phyloP scores from a whole-genome alignment of 2,113 vertebrate species.

The Emberiza fucata region DNA sequence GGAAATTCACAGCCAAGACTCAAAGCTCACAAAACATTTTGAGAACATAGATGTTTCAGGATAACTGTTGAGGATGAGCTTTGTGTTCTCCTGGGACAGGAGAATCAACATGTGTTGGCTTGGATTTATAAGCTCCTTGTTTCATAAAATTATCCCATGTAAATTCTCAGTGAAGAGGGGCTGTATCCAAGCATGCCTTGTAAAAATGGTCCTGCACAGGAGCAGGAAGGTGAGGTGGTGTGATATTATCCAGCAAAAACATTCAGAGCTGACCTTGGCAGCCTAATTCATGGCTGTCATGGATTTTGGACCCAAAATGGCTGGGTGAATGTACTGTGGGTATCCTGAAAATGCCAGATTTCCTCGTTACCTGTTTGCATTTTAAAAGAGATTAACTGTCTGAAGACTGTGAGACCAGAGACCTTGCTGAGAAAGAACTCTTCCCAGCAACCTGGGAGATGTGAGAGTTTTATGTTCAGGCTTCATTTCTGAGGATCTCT shows the following conservation, averaged over 20 bases:
- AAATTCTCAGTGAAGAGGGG: not conserved
- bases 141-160: not conserved
- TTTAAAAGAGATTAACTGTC: not conserved
- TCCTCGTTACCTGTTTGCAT: not conserved
- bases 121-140: not conserved
- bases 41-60: not conserved
- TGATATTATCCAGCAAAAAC: not conserved
- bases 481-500: not conserved
- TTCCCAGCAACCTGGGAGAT: not conserved
- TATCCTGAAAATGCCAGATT: not conserved
- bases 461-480: not conserved
- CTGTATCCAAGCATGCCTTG: not conserved
- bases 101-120: not conserved
- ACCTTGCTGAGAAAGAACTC: not conserved
- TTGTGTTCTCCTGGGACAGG: not conserved
- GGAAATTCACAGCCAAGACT: not conserved
- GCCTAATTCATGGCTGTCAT: not conserved
- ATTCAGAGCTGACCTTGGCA: not conserved
- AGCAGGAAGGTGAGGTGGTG: not conserved
- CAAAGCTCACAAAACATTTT: not conserved
- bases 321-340: not conserved
- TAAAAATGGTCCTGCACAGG: fast-evolving
- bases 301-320: not conserved
- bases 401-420: not conserved
- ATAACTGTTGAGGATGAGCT: not conserved